These are phyloP conservation scores for Myotis daubentonii DNA, from an alignment of 2,797 vertebrate species.

Conservation along the genomic window DNA sequence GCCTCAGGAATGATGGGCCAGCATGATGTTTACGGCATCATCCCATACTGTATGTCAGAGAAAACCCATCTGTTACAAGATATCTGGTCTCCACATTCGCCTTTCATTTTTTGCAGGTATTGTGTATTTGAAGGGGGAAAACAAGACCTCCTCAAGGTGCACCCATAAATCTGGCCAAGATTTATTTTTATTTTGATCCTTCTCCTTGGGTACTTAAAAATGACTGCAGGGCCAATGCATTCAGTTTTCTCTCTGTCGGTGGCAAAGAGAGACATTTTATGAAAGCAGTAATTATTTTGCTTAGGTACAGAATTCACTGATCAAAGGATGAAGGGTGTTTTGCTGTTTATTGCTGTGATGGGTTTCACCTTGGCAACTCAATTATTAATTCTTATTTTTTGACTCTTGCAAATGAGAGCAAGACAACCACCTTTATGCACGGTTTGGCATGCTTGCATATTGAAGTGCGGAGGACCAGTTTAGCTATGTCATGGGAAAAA, in stretches of 20 bases:
- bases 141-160: conserved; percentile 8
- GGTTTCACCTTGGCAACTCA: background rate
- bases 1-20: background rate
- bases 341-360: background rate
- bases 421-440: background rate
- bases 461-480: background rate
- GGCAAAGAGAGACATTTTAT: conserved; percentile 11
- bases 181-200: conserved; percentile 72
- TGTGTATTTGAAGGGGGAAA: conserved; percentile 61
- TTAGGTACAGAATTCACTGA: background rate
- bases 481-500: background rate
- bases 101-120: conserved; percentile 72
- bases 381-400: background rate
- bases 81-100: conserved; percentile 47
- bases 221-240: background rate
- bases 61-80: conserved; percentile 45
- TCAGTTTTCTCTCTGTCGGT: conserved; percentile 11
- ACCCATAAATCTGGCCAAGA: conserved; percentile 62
- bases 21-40: background rate
- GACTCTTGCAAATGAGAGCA: background rate
- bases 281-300: conserved; percentile 52
- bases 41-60: background rate
- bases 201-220: conserved; percentile 46
- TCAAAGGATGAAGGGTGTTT: background rate
- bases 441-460: fast-evolving